Percentiles rank a stretch among this genome's conserved stretches.
phyloP scores from a whole-genome alignment of 2,113 vertebrate genomes.

The Taxidea taxus region DNA sequence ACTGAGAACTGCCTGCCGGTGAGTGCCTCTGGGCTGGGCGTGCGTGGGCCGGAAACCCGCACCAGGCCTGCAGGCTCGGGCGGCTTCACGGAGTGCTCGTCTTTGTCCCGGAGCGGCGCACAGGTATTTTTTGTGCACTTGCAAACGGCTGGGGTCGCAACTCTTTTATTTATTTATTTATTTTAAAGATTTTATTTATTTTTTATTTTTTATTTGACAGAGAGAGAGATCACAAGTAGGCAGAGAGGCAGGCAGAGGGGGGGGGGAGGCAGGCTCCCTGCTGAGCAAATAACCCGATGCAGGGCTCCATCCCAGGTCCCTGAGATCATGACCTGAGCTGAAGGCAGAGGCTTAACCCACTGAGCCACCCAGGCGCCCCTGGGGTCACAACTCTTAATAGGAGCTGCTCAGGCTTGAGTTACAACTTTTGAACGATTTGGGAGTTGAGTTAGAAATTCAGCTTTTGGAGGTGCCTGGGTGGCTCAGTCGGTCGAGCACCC shows the following conservation, averaged over 20 bases:
- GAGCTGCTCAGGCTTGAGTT: background rate
- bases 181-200: too few relatives aligned
- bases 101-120: rapidly evolving
- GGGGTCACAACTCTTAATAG: background rate
- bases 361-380: too few relatives aligned
- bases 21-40: background rate
- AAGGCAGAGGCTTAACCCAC: too few relatives aligned
- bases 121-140: background rate
- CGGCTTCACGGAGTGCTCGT: rapidly evolving
- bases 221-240: too few relatives aligned
- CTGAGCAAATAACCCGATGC: too few relatives aligned
- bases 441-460: background rate
- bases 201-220: too few relatives aligned
- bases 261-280: too few relatives aligned
- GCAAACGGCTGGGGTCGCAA: background rate
- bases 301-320: too few relatives aligned
- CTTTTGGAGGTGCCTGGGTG: background rate
- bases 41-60: rapidly evolving
- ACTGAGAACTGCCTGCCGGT: background rate
- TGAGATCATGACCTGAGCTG: too few relatives aligned
- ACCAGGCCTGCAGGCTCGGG: rapidly evolving
- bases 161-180: too few relatives aligned
- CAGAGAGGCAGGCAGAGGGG: too few relatives aligned
- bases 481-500: background rate
- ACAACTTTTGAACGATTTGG: background rate